A percentile compares a stretch with the other conserved stretches of the same genome.
phyloP scores from a whole-genome alignment of 2,888 invertebrate species.

The Pachydiplax longipennis region DNA sequence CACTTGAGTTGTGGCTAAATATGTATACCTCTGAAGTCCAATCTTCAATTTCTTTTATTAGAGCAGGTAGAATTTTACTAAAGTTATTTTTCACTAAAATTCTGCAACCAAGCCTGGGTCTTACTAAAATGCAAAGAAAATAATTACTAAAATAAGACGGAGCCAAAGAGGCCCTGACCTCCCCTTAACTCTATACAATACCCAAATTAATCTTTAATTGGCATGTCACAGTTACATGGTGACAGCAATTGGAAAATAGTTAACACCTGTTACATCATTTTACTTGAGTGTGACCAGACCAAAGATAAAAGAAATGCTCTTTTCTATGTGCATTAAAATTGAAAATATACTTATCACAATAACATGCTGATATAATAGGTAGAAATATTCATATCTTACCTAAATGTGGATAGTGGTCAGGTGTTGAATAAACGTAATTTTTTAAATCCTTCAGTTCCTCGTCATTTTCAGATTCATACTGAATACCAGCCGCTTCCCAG shows the following conservation, averaged over 20 bases:
- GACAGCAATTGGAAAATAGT: too few species aligned
- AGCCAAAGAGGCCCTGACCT: too few species aligned
- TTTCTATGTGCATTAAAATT: too few species aligned
- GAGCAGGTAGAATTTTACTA: constrained; percentile 75
- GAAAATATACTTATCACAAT: too few species aligned
- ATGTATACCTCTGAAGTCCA: constrained; percentile 72
- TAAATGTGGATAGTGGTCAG: constrained; percentile 76
- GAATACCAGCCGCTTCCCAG: constrained; percentile 78
- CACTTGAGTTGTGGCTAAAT: neutral
- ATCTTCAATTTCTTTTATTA: constrained; percentile 75
- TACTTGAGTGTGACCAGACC: too few species aligned
- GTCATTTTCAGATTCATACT: constrained; percentile 87
- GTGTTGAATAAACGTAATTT: constrained; percentile 74
- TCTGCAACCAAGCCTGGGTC: constrained; percentile 72
- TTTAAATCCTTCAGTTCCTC: constrained; percentile 83
- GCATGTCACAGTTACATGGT: too few species aligned
- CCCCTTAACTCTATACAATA: too few species aligned
- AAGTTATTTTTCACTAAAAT: constrained; percentile 77
- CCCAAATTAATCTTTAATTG: too few species aligned
- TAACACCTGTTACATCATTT: too few species aligned
- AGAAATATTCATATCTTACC: constrained; percentile 57
- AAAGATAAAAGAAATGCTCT: too few species aligned
- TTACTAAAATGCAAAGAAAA: neutral
- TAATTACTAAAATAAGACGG: too few species aligned
- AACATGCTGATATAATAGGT: too few species aligned